Evolutionary conservation across 2,888 invertebrate species (phyloP).

Genomic region (Pristionchus exspectatus): DNA sequence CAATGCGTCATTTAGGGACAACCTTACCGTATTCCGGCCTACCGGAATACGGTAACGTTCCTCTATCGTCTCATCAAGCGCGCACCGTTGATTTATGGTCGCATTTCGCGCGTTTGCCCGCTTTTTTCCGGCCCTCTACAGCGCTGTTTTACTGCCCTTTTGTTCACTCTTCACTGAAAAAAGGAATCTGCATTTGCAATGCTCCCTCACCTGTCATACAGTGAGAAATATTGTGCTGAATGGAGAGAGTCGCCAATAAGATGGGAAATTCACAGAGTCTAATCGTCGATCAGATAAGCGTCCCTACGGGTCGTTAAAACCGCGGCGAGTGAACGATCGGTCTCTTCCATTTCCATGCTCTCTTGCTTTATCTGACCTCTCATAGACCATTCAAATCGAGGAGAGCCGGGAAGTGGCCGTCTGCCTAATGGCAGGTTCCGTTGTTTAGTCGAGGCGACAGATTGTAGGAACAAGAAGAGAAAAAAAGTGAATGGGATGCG

Average conservation of each 20-base stretch:
- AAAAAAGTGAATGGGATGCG: slow-evolving; percentile 34
- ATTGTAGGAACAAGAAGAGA: not conserved
- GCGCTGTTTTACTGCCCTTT: slow-evolving; percentile 23
- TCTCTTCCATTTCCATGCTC: not conserved
- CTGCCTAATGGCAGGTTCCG: slow-evolving; percentile 3
- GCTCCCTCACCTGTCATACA: not conserved
- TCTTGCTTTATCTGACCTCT: not conserved
- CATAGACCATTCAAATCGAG: not conserved
- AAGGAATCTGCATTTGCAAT: not conserved
- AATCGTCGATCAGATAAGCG: slow-evolving; percentile 1
- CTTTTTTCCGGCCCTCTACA: not conserved
- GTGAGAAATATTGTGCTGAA: not conserved
- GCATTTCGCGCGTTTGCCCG: not conserved
- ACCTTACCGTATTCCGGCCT: not conserved
- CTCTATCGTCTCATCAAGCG: not conserved
- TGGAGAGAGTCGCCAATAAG: not conserved
- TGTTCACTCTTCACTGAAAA: not conserved
- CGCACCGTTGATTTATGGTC: not conserved
- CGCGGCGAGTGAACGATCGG: not conserved
- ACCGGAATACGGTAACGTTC: not conserved
- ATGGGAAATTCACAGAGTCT: not conserved
- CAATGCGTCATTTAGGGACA: too few relatives aligned
- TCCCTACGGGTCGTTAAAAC: not conserved
- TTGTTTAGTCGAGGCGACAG: slow-evolving; percentile 22
- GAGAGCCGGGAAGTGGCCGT: not conserved